Evolutionary conservation across 2,888 invertebrate genomes (phyloP).

Genomic region (Nomada ferruginata): DNA sequence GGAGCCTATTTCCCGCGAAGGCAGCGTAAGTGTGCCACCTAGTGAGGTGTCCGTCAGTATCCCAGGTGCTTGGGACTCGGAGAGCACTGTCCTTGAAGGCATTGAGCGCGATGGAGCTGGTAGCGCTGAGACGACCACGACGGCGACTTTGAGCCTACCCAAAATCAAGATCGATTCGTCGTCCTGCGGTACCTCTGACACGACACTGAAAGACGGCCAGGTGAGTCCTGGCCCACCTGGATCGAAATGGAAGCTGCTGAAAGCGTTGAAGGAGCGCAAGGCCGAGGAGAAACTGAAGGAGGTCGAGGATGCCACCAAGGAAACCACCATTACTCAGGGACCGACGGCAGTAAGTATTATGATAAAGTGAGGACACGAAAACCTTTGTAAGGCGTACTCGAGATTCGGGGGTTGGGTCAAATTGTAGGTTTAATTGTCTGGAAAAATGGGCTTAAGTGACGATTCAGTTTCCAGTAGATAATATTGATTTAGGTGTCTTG

Average conservation of each 20-base stretch:
- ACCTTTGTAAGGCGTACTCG: conserved; percentile 81
- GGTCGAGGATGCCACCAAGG: conserved; percentile 81
- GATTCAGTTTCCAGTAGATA: background rate
- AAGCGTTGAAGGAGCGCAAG: conserved; percentile 95
- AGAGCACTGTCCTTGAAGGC: conserved; percentile 82
- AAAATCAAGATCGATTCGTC: conserved; percentile 85
- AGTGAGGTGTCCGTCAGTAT: conserved; percentile 83
- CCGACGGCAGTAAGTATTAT: conserved; percentile 82
- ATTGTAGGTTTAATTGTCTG: conserved; percentile 29
- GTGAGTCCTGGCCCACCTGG: conserved; percentile 87
- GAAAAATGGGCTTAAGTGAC: background rate
- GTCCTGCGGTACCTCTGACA: conserved; percentile 79
- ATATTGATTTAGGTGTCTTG: background rate
- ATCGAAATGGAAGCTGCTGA: conserved; percentile 96
- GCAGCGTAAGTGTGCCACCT: conserved; percentile 83
- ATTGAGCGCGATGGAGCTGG: conserved; percentile 78
- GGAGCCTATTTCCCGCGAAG: conserved; percentile 82
- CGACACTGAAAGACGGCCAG: conserved; percentile 83
- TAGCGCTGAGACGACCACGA: conserved; percentile 79
- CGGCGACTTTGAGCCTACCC: conserved; percentile 83
- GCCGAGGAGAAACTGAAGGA: conserved; percentile 92
- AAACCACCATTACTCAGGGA: conserved; percentile 78
- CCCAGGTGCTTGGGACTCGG: conserved; percentile 83
- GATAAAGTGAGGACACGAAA: conserved; percentile 83
- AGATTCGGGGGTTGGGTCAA: conserved; percentile 78